Evolutionary conservation across 2,113 vertebrate species (phyloP), one percentile per base, ranked within the genome.

Genomic region (Dicrurus megarhynchus): DNA sequence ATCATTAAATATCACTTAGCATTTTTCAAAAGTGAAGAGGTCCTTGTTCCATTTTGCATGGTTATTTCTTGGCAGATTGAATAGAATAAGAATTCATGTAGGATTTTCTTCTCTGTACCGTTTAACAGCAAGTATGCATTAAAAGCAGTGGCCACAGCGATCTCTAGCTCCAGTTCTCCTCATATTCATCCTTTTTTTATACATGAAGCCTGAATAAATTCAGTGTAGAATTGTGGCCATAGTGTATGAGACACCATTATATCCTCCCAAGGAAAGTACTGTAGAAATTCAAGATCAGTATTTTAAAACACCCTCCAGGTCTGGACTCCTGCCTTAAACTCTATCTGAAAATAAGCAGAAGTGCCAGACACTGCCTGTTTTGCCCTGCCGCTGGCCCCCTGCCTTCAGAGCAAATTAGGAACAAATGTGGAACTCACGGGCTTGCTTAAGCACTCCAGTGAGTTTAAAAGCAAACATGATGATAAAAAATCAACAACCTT

Each of bases 381-480:
- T 56, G 57, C 90, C 92, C 83, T 95, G 70, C 90, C 0, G 4
- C 86, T 89, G 95, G 96, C 92, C 92, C 53, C 90, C 46, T 90
- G 89, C 76, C 92, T 94, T 90, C 92, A 75, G 71, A 90, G 93
- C 85, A 94, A 87, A 95, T 95, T 94, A 94, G 90, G 93, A 97
- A 87, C 92, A 92, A 97, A 96, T 94, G 93, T 89, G 56, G 70
- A 94, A 61, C 83, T 94, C 88, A 90, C 22, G 1, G 4, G 64
- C 69, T 84, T 5, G 3, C 57, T 92, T 92, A 70, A 95, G 83
- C 60, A 79, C 85, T 86, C 37, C 81, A 59, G 11, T 17, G 42
- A 93, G n/a, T 70, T 86, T 78, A 94, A 96, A 96, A 96, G 83
- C 69, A 95, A 95, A 78, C 86, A 84, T 11, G 21, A 52, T 0